Base-by-base conservation (phyloP, 92 coral and sea anemone genomes). In the Scolanthus callimorphus region DNA sequence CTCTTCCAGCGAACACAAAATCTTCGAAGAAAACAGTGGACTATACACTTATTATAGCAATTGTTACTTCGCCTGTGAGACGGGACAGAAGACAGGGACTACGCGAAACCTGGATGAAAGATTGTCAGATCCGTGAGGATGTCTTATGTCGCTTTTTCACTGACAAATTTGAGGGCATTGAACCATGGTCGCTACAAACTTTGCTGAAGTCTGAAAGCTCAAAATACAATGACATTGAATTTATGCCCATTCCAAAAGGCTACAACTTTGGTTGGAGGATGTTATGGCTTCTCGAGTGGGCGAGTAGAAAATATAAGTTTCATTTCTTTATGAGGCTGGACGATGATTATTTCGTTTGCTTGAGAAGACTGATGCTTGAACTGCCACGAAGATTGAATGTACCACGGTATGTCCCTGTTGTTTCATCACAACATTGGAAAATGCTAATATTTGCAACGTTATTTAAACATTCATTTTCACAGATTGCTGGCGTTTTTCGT, bases 291-390 rank as follows among this genome's bases (percentile, higher is more conserved):
- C 27, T 88, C 27, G 89, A 84, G 24, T 92, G 98, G 96, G 70
- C 96, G 0, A 59, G 39, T 0, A 65, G 58, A 29, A 77, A 85
- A 24, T 92, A 84, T 31, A 70, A 77, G 3, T 92, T 88, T 56
- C 82, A 92, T 27, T 92, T 78, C 41, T 82, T 88, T 43, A 59
- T 92, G 27, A 62, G 98, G 58, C 68, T 92, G 61, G 98, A 92
- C 27, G 98, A 92, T 39, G 98, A 92, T 57, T 81, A 88, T 2
- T 92, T 92, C 56, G 80, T 88, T 45, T 92, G 98, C 30, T 63
- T 92, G 39, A 78, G 77, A 43, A 57, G 98, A 34, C 60, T 92
- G 60, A 13, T 88, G 39, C 62, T 77, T 44, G 98, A 92, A 55
- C 82, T 92, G 13, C 98, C 89, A 12, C 57, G 50, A 52, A 63